Evolutionary conservation across 2,797 vertebrate species (phyloP), one percentile per base, ranked within the genome.

Genomic region (Sebastes variabilis): DNA sequence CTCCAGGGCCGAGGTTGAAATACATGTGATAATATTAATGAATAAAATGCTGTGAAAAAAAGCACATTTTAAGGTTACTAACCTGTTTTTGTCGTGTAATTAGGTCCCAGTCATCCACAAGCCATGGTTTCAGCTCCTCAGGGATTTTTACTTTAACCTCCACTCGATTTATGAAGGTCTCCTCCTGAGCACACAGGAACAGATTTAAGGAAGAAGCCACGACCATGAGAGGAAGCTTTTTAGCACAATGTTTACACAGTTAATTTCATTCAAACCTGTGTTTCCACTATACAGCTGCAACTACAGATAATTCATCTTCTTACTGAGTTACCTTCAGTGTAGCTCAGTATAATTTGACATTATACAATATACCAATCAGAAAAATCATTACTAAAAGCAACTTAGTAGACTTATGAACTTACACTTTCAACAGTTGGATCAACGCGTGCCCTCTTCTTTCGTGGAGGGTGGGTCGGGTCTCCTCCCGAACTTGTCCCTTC

Each of bases 91-190:
- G 99, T 67, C 98, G 95, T 62, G 99, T 99, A 83, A 99, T 99
- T 86, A 99, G 88, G 92, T 99, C 99, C 99, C 99, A 99, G 94
- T 99, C 99, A 79, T 99, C 99, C 18, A 99, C 99, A 88, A 99
- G 96, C 99, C 99, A 99, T 0, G 98, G 99, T 92, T 99, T 99
- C 71, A 99, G 94, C 92, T 99, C 99, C 61, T 99, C 99, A 0
- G 99, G 98, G 89, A 99, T 99, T 94, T 99, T 99, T 65, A 99
- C 98, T 92, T 99, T 99, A 13, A 99, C 98, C 92, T 99, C 98
- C 66, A 99, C 98, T 91, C 98, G 96, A 94, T 99, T 99, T 94
- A 99, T 98, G 91, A 99, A 99, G 1, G 98, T 98, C 84, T 99
- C 98, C 93, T 99, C 98, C 98, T 99, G 81, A 67, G 20, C 65